Base-by-base conservation (phyloP, 2,797 vertebrate species). In the Pangasius larnaudii region DNA sequence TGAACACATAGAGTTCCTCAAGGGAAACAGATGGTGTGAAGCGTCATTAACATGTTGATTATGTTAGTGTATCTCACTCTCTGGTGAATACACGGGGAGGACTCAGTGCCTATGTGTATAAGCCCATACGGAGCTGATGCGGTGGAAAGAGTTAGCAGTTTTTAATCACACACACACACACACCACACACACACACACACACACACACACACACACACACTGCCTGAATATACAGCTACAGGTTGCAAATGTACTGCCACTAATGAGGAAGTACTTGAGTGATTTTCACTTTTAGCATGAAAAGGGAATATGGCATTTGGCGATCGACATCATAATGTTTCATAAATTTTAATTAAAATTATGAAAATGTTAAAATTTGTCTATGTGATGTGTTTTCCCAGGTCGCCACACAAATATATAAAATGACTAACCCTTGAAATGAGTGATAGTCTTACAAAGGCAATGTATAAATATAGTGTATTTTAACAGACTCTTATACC, bases 41-140 rank as follows among this genome's bases (percentile, higher is more conserved):
- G 86, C 87, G 6, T 89, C 88, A 91, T 91, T 91, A 92, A 89
- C 86, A 88, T 88, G 85, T 86, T 91, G 88, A 91, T 91, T 89
- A 89, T 90, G 86, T 86, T 81, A 71, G 84, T 81, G 46, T 85
- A 36, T 65, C 39, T 81, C 75, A 82, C 53, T 83, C 87, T 90
- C 84, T 87, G 85, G 89, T 89, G 90, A 85, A 87, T 90, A 74
- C 63, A 75, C 46, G 36, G 42, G 53, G 84, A 88, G 84, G 85
- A 89, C 75, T 86, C 71, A 0, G 56, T 87, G 80, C 72, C 71
- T 89, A 84, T 80, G 84, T 82, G 84, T 83, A 69, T 72, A 88
- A 87, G 85, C 88, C 89, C 91, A 91, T 90, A 91, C 75, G 85
- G 89, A 82, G 77, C 85, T 84, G 89, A 90, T 87, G 88, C 80